These are phyloP conservation scores for Synanthedon formicaeformis DNA, from an alignment of 2,888 invertebrate genomes.

Conservation along the genomic window DNA sequence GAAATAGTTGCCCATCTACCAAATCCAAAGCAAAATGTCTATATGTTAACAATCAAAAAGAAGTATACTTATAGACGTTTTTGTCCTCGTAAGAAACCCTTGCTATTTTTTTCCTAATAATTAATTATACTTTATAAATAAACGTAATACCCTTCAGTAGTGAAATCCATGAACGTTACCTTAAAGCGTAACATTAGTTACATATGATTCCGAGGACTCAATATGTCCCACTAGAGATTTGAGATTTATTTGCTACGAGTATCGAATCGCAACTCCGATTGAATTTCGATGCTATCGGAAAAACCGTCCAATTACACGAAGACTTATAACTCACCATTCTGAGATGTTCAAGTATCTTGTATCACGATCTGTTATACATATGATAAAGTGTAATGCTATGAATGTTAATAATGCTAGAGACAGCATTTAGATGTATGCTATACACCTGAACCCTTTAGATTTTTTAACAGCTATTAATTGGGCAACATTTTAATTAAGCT, in stretches of 20 bases:
- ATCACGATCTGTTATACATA: neutral
- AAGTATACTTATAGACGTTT: conserved; percentile 25
- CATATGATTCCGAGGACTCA: neutral
- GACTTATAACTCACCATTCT: conserved; percentile 1
- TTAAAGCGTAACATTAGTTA: conserved; percentile 35
- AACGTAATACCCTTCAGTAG: neutral
- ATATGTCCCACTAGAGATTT: conserved; percentile 9
- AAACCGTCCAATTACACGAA: conserved; percentile 28
- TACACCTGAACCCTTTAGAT: conserved; percentile 8
- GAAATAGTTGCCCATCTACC: conserved; percentile 36
- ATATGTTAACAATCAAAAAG: conserved; percentile 15
- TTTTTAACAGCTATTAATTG: neutral
- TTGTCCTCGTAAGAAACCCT: conserved; percentile 14
- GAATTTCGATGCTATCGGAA: conserved; percentile 25
- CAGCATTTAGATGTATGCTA: conserved; percentile 10
- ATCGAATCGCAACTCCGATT: conserved; percentile 31
- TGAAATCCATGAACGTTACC: conserved; percentile 32
- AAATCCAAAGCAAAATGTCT: conserved; percentile 18
- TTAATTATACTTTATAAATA: neutral
- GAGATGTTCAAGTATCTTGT: neutral
- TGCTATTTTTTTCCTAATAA: conserved; percentile 17
- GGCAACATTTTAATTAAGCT: neutral
- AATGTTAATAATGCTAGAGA: conserved; percentile 1
- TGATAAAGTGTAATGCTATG: conserved; percentile 3
- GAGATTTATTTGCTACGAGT: conserved; percentile 29